Conservation (phyloP, 1,140 invertebrate species). For the Teleogryllus occipitalis region DNA sequence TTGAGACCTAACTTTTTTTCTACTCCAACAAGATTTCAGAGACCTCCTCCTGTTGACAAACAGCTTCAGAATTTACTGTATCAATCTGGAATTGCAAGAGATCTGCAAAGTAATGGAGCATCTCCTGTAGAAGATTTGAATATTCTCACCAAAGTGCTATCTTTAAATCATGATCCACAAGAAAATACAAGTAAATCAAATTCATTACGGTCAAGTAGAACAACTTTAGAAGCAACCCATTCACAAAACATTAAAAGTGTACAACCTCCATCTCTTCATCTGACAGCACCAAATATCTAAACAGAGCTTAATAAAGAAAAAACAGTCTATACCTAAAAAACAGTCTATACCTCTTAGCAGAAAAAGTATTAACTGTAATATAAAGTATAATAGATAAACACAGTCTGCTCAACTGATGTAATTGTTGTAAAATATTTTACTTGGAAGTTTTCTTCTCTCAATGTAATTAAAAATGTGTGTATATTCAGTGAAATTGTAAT, state of each 20-base stretch:
- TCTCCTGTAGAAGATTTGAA: conserved; percentile 60
- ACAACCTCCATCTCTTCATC: not conserved
- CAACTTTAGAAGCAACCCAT: not conserved
- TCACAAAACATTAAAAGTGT: not conserved
- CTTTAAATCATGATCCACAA: conserved; percentile 51
- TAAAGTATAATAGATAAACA: no score
- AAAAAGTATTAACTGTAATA: no score
- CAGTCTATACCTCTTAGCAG: no score
- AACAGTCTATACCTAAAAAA: no score
- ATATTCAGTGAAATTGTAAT: no score
- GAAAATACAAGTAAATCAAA: not conserved
- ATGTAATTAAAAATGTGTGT: no score
- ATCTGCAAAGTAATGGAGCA: conserved; percentile 30
- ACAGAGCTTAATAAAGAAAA: no score
- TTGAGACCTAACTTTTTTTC: conserved; percentile 19
- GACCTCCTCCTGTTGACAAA: conserved; percentile 41
- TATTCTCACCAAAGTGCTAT: conserved; percentile 69
- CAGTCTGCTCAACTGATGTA: no score
- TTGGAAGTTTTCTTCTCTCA: no score
- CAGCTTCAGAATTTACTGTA: conserved; percentile 55
- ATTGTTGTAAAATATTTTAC: no score
- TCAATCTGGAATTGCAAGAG: conserved; percentile 48
- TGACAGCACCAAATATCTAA: not conserved
- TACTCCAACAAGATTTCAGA: conserved; percentile 7
- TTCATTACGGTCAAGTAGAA: not conserved